Base-by-base conservation (phyloP, 1,140 invertebrate species). In the Philotrypesis tridentata region DNA sequence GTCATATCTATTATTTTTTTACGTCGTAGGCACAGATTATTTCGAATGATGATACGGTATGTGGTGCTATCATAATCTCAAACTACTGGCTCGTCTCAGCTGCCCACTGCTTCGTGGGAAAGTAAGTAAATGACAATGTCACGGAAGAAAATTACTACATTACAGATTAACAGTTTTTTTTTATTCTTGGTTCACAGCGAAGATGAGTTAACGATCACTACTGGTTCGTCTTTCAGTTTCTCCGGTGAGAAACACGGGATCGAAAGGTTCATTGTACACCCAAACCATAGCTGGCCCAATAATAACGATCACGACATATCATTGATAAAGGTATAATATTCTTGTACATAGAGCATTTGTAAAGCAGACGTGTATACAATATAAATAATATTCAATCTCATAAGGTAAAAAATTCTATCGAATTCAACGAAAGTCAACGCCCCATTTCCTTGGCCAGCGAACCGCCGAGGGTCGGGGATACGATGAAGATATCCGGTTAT, bases 401-500 rank as follows among this genome's bases (percentile, higher is more conserved):
- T 37, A 5, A 70, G 67, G 7, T 70, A 21, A 70, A 37, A 70
- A 37, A 37, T 21, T 31, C 67, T 21, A 70, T 70, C 27, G 14
- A 33, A 31, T 70, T 70, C 67, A 37, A 31, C 31, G 14, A n/a
- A 8, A 37, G 7, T 70, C 67, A 70, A 70, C 29, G 25, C 2
- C 21, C 31, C 31, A 70, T 70, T n/a, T 29, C 27, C 29, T 23
- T 70, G 31, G 67, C 67, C 21, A 37, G 17, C 27, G 29, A 31
- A 8, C 25, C 67, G 8, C 67, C 67, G 5, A 29, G 21, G 29
- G 27, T 33, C 21, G 67, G 67, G 1, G 31, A 31, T n/a, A n/a
- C 12, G 9, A 70, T 70, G 67, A 70, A 31, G 31, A 37, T 70
- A 31, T 70, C 67, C 21, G 67, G 67, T 21, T 70, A 70, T 25